Percentiles rank a stretch among this genome's conserved stretches.
Conservation (phyloP, 2,113 vertebrate genomes). For the Sylvilagus bachmani region DNA sequence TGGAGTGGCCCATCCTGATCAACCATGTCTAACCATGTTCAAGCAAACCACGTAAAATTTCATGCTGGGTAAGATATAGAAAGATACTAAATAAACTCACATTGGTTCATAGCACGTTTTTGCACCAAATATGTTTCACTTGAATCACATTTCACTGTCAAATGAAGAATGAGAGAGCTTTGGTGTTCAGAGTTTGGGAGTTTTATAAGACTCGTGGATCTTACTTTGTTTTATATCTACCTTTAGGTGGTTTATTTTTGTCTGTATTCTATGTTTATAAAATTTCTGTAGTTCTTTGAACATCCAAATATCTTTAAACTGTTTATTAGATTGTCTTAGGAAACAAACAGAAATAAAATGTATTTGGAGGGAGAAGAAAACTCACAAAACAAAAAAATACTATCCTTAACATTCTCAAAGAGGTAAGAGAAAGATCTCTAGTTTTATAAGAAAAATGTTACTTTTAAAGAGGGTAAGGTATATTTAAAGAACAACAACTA, state of each 20-base stretch:
- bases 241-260: background rate
- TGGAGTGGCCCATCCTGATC: background rate
- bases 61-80: background rate
- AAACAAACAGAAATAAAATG: background rate
- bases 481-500: background rate
- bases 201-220: background rate
- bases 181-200: background rate
- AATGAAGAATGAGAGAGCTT: background rate
- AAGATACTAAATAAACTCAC: background rate
- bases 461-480: background rate
- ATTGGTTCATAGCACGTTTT: background rate
- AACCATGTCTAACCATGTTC: background rate
- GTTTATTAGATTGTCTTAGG: background rate
- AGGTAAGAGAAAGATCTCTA: background rate
- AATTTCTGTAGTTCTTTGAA: background rate
- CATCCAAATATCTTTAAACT: background rate
- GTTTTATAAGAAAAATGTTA: background rate
- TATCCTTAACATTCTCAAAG: background rate
- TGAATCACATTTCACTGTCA: background rate
- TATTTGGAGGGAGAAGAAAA: background rate
- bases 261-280: background rate
- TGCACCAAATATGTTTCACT: background rate
- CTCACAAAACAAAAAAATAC: background rate
- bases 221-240: background rate
- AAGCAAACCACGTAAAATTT: background rate